A percentile compares a stretch with the other conserved stretches of the same genome.
phyloP scores from a whole-genome alignment of 2,113 vertebrate genomes.

The zebrafish (Danio rerio) region DNA sequence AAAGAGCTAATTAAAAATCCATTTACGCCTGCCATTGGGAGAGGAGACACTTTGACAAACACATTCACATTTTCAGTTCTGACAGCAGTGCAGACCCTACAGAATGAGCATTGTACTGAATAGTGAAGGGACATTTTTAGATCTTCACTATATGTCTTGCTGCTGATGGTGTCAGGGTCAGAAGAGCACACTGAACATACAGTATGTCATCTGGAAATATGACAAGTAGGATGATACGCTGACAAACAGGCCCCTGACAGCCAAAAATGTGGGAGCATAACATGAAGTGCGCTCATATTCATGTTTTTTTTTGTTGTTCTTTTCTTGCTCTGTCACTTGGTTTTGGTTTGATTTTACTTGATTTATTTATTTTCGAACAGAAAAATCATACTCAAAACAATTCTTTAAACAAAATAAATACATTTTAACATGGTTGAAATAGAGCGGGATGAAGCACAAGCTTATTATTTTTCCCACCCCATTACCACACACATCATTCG shows the following conservation, averaged over 20 bases:
- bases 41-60: background rate
- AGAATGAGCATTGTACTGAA: background rate
- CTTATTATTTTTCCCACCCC: no score
- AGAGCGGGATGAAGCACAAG: no score
- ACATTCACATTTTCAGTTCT: background rate
- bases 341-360: no score
- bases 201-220: background rate
- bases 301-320: no score
- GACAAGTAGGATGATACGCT: background rate
- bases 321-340: no score
- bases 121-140: conserved; percentile 8
- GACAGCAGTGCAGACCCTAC: background rate
- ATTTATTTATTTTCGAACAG: no score
- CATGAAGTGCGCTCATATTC: background rate
- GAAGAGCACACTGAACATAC: background rate
- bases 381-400: no score
- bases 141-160: background rate
- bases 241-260: background rate
- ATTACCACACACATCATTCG: no score
- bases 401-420: no score
- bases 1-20: conserved; percentile 46
- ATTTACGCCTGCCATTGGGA: conserved; percentile 15
- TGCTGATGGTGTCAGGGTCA: background rate
- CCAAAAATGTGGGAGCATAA: background rate
- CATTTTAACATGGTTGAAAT: no score